These are phyloP conservation scores for Gymnarchus niloticus DNA, from an alignment of 2,113 vertebrate genomes.

Conservation along the genomic window DNA sequence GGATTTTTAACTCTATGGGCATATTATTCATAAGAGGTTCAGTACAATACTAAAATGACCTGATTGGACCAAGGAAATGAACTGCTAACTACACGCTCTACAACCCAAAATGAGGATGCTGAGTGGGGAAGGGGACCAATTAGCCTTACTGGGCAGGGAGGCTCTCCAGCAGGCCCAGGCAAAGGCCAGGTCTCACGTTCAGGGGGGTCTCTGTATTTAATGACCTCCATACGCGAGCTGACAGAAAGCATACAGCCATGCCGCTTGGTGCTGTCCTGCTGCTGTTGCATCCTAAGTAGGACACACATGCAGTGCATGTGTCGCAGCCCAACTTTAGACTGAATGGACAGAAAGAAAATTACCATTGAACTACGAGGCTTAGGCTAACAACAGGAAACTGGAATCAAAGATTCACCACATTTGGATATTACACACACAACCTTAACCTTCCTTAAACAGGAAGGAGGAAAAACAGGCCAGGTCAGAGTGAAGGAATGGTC, in stretches of 20 bases:
- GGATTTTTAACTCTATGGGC: neutral
- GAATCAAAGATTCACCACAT: neutral
- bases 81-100: neutral
- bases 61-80: neutral
- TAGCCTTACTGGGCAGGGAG: conserved; percentile 46
- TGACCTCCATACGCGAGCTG: neutral
- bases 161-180: conserved; percentile 54
- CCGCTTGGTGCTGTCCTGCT: neutral
- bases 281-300: neutral
- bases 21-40: neutral
- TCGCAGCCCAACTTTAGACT: too few species aligned
- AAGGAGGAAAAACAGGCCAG: neutral
- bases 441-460: too few species aligned
- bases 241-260: too few species aligned
- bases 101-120: neutral
- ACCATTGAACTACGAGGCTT: neutral
- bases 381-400: neutral
- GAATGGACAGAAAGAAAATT: neutral
- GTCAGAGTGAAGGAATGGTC: neutral
- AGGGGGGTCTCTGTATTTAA: neutral
- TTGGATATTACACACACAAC: too few species aligned
- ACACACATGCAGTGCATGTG: neutral
- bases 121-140: conserved; percentile 48
- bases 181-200: conserved; percentile 26
- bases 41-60: neutral